Evolutionary conservation across 2,888 invertebrate genomes (phyloP).

Genomic region (Synergus laeviventris): DNA sequence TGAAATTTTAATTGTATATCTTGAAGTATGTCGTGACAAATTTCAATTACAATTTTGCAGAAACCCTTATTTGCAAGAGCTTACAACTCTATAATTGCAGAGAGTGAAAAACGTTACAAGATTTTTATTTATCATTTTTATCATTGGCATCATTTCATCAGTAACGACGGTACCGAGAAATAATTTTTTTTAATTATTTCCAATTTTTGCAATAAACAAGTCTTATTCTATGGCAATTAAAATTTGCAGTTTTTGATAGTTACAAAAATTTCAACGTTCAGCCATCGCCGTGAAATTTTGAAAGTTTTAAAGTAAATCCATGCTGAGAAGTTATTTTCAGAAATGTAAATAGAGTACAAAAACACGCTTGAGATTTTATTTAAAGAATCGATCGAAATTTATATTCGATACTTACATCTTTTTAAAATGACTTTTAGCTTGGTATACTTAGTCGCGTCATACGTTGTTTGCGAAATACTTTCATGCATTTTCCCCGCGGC

Average conservation of each 20-base stretch:
- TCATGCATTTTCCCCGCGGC: slow-evolving; percentile 24
- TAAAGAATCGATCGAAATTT: background rate
- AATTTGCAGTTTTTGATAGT: too few species aligned
- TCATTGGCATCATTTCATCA: background rate
- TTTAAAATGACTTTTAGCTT: slow-evolving; percentile 15
- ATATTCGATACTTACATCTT: slow-evolving; percentile 4
- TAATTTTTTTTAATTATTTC: too few species aligned
- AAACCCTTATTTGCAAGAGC: background rate
- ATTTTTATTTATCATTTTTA: background rate
- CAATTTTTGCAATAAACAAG: too few species aligned
- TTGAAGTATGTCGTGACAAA: background rate
- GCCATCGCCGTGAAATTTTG: too few species aligned
- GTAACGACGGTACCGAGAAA: too few species aligned
- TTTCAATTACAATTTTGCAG: background rate
- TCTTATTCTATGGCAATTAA: too few species aligned
- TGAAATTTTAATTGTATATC: background rate
- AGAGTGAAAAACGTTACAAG: background rate
- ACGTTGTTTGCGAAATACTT: slow-evolving; percentile 22
- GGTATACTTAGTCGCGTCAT: slow-evolving; percentile 5
- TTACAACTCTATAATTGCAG: background rate
- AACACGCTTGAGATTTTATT: background rate
- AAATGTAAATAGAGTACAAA: background rate
- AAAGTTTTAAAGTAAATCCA: too few species aligned
- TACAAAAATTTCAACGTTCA: too few species aligned
- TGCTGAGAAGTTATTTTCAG: background rate